These are phyloP conservation scores for Bubo scandiacus DNA, from an alignment of 2,113 vertebrate species.

Conservation along the genomic window DNA sequence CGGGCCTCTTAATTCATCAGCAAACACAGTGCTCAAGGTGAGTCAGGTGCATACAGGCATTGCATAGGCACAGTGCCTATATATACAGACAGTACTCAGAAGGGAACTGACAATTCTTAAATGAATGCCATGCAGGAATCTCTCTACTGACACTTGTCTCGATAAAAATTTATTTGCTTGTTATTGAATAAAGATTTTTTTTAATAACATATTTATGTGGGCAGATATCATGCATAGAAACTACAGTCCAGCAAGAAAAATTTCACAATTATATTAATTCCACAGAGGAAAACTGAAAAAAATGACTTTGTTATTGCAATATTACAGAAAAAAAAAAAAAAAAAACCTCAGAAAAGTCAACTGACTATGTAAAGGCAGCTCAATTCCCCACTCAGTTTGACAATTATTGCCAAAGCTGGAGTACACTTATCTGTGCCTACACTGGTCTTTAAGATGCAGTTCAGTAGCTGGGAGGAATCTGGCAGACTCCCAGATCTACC, in stretches of 20 bases:
- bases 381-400: neutral
- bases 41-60: neutral
- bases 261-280: neutral
- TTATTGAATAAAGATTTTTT: neutral
- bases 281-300: neutral
- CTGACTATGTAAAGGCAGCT: neutral
- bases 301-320: neutral
- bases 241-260: neutral
- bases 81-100: neutral
- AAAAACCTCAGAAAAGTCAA: neutral
- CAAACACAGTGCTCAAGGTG: neutral
- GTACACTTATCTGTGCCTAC: neutral
- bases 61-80: neutral
- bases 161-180: neutral
- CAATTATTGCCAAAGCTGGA: neutral
- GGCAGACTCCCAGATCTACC: neutral
- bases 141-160: neutral
- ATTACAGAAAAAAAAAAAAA: neutral
- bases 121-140: neutral
- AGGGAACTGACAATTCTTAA: neutral
- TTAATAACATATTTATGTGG: neutral
- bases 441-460: neutral
- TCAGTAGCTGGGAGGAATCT: neutral
- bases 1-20: neutral
- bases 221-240: neutral